Evolutionary conservation across 2,113 vertebrate species (phyloP), one percentile per base, ranked within the genome.

Genomic region (Saguinus midas): DNA sequence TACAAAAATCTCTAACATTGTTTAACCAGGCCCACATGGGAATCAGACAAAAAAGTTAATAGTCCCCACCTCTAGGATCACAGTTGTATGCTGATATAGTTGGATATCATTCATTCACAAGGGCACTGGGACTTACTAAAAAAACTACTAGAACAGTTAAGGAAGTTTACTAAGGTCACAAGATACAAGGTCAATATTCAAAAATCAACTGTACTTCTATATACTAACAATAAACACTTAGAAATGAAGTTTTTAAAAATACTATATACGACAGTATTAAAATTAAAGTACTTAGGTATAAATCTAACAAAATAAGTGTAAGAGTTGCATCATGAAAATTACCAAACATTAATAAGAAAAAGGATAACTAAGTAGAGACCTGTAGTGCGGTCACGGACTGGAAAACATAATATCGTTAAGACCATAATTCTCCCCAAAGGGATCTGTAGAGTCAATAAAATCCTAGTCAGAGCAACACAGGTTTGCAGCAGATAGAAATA

Each of bases 161-260:
- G 27, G 55, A 57, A 93, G 48, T 13, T 81, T 81, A 85, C 61
- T 55, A 72, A 92, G 50, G 37, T 92, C 58, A 94, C 32, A 90
- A 45, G 37, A 29, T 37, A 58, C 37, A 90, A 82, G 27, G 82
- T 64, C 1, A 48, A 21, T 86, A 78, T 82, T 95, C 6, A 79
- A 76, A 95, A 81, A 64, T 57, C 32, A 90, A 43, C 21, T 66
- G 8, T 72, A 83, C 66, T 95, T 95, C 73, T 92, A 57, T 68
- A 68, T 20, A 92, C 9, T 32, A 76, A 81, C 14, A 91, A 72
- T 45, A 21, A 95, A 79, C 27, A 82, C n/a, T 61, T 43, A 8
- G n/a, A 89, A 72, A 82, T 32, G 16, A 85, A 82, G 17, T 5
- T 66, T 29, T 52, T 5, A 27, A 70, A 55, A 92, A n/a, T 40